Evolutionary conservation across 2,888 invertebrate species (phyloP), one percentile per base, ranked within the genome.

Genomic region (Xiphydria camelus): DNA sequence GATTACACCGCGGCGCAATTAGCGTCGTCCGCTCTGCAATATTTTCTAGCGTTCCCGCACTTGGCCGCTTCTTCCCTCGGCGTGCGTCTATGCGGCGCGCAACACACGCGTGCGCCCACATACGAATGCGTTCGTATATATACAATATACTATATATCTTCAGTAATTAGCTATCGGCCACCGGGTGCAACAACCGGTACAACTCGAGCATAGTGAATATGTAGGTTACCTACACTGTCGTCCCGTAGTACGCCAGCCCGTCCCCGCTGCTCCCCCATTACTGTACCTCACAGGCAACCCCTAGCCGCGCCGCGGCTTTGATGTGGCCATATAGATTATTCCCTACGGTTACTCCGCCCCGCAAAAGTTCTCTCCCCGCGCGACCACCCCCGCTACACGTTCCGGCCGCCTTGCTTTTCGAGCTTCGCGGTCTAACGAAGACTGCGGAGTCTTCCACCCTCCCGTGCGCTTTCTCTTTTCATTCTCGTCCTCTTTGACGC

Each of bases 101-200:
- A n/a, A n/a, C n/a, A n/a, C n/a, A n/a, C n/a, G n/a, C n/a, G n/a
- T n/a, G n/a, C n/a, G n/a, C n/a, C n/a, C n/a, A n/a, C n/a, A n/a
- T n/a, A n/a, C n/a, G n/a, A n/a, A n/a, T n/a, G n/a, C n/a, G n/a
- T n/a, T n/a, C n/a, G 3, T 29, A 5, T 29, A 5, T 29, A 5
- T 29, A 29, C 14, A 23, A 23, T 23, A 23, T 23, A 23, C 10
- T 10, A 46, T 52, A 53, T 40, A 40, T 48, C 46, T 49, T 36
- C 38, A 52, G 51, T 57, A 59, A 59, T 53, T 52, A 52, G 51
- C 51, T 45, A 52, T 52, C 48, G 47, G 51, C 38, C 41, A 25
- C 42, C 47, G 49, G 51, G 51, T 44, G 49, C 51, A 47, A 46
- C 49, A 41, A 45, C 39, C 57, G n/a, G 51, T 47, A 29, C 49